These are phyloP conservation scores for Chironomus riparius DNA, from an alignment of 2,888 invertebrate species.

Conservation along the genomic window DNA sequence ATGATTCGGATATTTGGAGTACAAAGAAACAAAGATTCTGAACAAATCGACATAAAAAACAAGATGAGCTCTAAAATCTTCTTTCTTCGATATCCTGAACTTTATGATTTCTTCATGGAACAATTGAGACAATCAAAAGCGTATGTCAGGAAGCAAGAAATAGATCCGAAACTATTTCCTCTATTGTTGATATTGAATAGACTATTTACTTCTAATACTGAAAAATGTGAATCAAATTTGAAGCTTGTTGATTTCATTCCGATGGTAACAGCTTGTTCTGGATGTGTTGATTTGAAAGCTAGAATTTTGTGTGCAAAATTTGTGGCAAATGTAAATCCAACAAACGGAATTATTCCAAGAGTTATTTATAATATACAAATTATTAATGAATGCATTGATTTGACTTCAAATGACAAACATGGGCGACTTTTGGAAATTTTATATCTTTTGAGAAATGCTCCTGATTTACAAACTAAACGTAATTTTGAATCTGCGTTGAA, in stretches of 20 bases:
- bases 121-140: constrained; percentile 39
- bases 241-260: constrained; percentile 59
- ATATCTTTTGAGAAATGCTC: not conserved
- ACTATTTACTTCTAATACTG: constrained; percentile 64
- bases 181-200: constrained; percentile 66
- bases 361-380: no score
- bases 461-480: no score
- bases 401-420: constrained; percentile 21
- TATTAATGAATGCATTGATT: not conserved
- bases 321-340: constrained; percentile 46
- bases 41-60: constrained; percentile 53
- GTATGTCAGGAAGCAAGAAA: constrained; percentile 34
- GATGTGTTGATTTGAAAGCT: constrained; percentile 57
- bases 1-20: constrained; percentile 84
- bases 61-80: constrained; percentile 70
- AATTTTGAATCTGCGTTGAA: not conserved
- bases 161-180: constrained; percentile 56
- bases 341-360: no score
- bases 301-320: constrained; percentile 66
- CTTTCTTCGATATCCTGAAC: constrained; percentile 54
- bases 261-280: constrained; percentile 53
- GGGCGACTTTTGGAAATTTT: constrained; percentile 27
- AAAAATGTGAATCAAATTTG: constrained; percentile 57
- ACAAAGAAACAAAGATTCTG: constrained; percentile 50
- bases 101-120: constrained; percentile 49